phyloP scores from a whole-genome alignment of 2,113 vertebrate genomes.

The Colaptes auratus region DNA sequence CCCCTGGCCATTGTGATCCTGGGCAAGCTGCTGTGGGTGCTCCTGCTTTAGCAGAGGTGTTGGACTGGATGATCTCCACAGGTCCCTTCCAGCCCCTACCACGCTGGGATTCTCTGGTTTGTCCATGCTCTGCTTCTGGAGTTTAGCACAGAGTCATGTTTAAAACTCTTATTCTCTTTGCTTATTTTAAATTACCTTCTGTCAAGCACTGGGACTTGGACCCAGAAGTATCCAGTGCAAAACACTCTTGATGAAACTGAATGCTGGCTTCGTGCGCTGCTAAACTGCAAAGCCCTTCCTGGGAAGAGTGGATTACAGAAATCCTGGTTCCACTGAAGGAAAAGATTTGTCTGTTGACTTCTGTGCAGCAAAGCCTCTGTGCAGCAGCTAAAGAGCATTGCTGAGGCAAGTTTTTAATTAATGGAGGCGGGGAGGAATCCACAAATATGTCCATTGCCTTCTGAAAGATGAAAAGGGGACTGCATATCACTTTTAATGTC shows the following conservation, averaged over 20 bases:
- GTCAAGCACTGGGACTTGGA: not conserved
- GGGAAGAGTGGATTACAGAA: not conserved
- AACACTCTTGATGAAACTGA: not conserved
- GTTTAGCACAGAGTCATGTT: not conserved
- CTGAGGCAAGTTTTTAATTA: constrained; percentile 53
- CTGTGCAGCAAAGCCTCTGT: not conserved
- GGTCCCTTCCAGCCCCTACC: no score
- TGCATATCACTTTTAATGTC: constrained; percentile 20
- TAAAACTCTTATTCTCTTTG: not conserved
- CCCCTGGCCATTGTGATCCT: no score
- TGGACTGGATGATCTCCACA: no score
- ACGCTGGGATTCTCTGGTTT: not conserved
- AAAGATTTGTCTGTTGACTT: not conserved
- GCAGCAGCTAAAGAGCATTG: not conserved
- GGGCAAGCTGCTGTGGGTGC: no score
- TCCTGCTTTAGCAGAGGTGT: no score
- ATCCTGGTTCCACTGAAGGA: not conserved
- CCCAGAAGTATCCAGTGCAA: not conserved
- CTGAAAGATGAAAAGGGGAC: constrained; percentile 35
- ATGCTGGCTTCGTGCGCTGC: not conserved
- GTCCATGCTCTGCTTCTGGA: not conserved
- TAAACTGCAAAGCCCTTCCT: not conserved
- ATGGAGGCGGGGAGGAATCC: not conserved
- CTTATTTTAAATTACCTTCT: not conserved
- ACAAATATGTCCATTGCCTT: not conserved